phyloP scores from a whole-genome alignment of 2,797 vertebrate genomes.

The Sylvia borin region DNA sequence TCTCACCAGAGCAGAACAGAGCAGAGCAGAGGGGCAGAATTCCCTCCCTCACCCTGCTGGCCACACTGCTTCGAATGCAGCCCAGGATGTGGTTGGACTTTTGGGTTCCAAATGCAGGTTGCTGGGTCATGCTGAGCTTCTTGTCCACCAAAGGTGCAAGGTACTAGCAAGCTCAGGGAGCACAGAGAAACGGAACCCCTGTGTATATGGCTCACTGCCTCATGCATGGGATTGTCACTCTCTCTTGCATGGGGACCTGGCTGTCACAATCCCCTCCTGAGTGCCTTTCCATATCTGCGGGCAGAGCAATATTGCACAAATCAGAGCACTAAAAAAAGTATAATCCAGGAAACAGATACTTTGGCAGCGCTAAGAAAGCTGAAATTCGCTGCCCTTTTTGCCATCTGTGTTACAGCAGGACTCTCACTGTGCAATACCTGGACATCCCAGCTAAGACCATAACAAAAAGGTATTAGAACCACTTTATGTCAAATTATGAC shows the following conservation, averaged over 20 bases:
- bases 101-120: neutral
- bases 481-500: neutral
- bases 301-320: neutral
- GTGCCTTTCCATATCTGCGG: neutral
- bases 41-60: neutral
- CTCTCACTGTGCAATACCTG: neutral
- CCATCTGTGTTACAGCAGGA: neutral
- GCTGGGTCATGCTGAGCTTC: neutral
- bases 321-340: neutral
- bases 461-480: neutral
- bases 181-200: neutral
- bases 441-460: neutral
- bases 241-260: neutral
- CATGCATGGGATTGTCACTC: neutral
- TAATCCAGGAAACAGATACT: neutral
- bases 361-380: neutral
- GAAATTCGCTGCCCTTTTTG: neutral
- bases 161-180: neutral
- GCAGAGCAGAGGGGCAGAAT: neutral
- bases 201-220: accelerated
- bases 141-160: neutral
- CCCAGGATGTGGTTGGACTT: neutral
- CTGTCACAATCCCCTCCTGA: neutral
- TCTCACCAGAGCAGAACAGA: neutral
- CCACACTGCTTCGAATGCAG: accelerated